phyloP scores from a whole-genome alignment of 2,888 invertebrate species.

The Petrolisthes cinctipes region DNA sequence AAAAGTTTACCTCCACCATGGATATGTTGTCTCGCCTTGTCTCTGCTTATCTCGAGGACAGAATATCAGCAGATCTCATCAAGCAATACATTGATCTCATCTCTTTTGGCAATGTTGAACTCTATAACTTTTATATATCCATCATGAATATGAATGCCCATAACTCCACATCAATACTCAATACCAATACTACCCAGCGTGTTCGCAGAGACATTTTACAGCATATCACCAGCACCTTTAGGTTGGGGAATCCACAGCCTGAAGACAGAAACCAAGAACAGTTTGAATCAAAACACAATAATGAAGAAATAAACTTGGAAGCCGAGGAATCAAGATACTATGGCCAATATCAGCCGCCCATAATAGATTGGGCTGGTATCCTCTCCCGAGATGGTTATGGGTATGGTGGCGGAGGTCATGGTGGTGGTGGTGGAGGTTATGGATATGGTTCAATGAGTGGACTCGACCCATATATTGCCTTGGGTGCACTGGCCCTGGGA shows the following conservation, averaged over 20 bases:
- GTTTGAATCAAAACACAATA: not conserved
- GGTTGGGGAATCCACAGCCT: not conserved
- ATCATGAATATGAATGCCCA: not conserved
- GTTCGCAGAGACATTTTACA: constrained; percentile 13
- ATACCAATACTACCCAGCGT: not conserved
- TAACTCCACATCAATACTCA: not conserved
- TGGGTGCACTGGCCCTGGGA: constrained; percentile 48
- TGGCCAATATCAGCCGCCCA: not conserved
- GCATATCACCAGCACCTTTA: constrained; percentile 21
- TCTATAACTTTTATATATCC: constrained; percentile 22
- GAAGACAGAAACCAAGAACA: not conserved
- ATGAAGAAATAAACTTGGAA: not conserved
- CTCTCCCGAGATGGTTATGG: constrained; percentile 30
- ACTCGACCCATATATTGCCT: constrained; percentile 43
- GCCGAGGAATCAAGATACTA: not conserved
- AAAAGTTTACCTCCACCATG: constrained; percentile 27
- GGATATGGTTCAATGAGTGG: constrained; percentile 25
- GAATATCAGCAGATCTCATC: constrained; percentile 35
- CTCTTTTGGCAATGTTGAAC: constrained; percentile 36
- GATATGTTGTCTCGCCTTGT: constrained; percentile 20
- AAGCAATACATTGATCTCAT: constrained; percentile 43
- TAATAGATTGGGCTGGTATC: not conserved
- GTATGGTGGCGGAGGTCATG: constrained; percentile 28
- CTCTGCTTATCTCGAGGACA: constrained; percentile 35
- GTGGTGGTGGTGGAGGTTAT: constrained; percentile 21